These are phyloP conservation scores for Parnassius orleans DNA, from an alignment of 2,888 invertebrate species.

Conservation along the genomic window DNA sequence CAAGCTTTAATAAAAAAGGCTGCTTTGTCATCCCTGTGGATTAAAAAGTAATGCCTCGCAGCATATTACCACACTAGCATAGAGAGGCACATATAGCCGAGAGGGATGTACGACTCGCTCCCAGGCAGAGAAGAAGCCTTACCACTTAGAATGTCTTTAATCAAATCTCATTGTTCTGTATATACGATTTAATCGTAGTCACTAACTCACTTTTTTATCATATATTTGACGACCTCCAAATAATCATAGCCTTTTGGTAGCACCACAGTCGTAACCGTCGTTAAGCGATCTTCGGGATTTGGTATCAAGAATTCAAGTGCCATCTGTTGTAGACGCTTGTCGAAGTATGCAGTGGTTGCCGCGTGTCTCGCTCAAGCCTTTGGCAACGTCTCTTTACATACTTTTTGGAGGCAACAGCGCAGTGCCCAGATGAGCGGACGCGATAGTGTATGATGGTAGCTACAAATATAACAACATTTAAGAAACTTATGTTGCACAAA, in stretches of 20 bases:
- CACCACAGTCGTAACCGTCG: constrained; percentile 60
- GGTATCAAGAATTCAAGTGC: constrained; percentile 87
- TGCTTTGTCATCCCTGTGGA: too few species aligned
- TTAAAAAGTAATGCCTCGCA: too few species aligned
- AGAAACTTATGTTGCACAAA: too few species aligned
- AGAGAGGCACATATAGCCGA: too few species aligned
- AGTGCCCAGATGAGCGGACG: constrained; percentile 89
- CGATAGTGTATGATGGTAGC: constrained; percentile 95
- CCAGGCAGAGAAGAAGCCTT: too few species aligned
- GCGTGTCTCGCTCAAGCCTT: constrained; percentile 87
- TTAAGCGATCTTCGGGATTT: constrained; percentile 78
- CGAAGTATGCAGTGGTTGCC: constrained; percentile 83
- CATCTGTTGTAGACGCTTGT: constrained; percentile 83
- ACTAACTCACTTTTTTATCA: constrained; percentile 62
- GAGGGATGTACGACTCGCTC: too few species aligned
- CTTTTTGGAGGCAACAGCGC: constrained; percentile 87
- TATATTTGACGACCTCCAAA: constrained; percentile 49
- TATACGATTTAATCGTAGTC: too few species aligned
- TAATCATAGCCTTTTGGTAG: constrained; percentile 63
- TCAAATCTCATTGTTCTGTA: too few species aligned
- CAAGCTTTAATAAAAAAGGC: too few species aligned
- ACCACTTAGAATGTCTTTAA: too few species aligned
- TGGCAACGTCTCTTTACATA: constrained; percentile 87
- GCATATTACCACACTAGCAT: too few species aligned
- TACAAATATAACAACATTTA: too few species aligned